phyloP scores from a whole-genome alignment of 1,140 invertebrate species.

The Bombus fervidus region DNA sequence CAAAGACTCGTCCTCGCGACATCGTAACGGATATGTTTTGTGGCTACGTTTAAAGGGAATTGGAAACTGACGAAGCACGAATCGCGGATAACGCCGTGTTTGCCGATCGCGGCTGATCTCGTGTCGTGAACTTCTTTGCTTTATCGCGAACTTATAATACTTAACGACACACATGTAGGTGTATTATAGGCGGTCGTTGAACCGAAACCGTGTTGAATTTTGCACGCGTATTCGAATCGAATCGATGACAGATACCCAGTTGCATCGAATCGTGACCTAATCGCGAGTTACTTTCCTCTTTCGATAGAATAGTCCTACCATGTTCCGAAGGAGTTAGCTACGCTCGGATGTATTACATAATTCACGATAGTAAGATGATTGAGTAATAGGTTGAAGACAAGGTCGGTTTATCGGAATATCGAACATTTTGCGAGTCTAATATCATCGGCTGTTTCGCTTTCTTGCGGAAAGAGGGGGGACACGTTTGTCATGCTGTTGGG shows the following conservation, averaged over 20 bases:
- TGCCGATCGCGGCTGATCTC: not conserved
- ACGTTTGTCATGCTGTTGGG: not conserved
- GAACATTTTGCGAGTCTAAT: not conserved
- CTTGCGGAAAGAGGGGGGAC: not conserved
- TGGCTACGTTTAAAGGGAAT: not conserved
- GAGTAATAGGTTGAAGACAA: constrained; percentile 1
- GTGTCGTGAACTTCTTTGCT: not conserved
- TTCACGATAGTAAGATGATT: constrained; percentile 8
- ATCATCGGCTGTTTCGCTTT: not conserved
- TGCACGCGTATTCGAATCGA: not conserved
- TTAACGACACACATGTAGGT: too few relatives aligned
- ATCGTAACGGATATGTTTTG: too few relatives aligned
- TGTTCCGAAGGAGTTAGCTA: not conserved
- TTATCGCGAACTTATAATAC: too few relatives aligned
- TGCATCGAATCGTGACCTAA: constrained; percentile 18
- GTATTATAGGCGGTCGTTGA: too few relatives aligned
- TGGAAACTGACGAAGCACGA: not conserved
- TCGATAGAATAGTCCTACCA: not conserved
- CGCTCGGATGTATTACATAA: constrained; percentile 38
- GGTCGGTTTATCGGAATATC: not conserved
- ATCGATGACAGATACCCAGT: constrained; percentile 14
- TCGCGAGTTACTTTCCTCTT: not conserved
- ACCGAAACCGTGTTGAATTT: too few relatives aligned
- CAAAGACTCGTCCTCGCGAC: too few relatives aligned
- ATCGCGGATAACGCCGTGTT: too few relatives aligned